A percentile compares a stretch with the other conserved stretches of the same genome.
Evolutionary conservation across 2,797 vertebrate species (phyloP).

Genomic region (Cyprinella venusta): DNA sequence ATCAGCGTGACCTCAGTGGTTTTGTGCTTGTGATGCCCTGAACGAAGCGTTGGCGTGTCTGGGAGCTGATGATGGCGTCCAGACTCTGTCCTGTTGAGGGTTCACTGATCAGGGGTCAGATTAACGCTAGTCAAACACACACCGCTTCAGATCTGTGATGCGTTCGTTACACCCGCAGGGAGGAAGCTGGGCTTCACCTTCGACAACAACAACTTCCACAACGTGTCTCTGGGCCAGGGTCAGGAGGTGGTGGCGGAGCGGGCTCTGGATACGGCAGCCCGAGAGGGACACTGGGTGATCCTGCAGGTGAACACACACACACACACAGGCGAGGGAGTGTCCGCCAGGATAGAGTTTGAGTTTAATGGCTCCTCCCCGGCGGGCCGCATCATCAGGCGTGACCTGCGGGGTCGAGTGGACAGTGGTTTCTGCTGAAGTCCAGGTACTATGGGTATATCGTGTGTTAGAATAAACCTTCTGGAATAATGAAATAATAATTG

Average conservation of each 20-base stretch:
- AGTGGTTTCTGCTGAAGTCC: background rate
- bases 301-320: constrained; percentile 78
- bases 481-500: background rate
- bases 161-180: constrained; percentile 70
- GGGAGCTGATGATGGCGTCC: background rate
- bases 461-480: background rate
- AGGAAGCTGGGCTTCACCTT: constrained; percentile 85
- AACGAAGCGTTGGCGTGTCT: background rate
- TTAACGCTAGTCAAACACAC: constrained; percentile 52
- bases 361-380: too few relatives aligned
- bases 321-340: too few relatives aligned
- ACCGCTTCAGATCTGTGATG: background rate
- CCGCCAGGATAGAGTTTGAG: too few relatives aligned
- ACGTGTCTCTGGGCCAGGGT: constrained; percentile 93
- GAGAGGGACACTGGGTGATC: constrained; percentile 95
- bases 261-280: constrained; percentile 84
- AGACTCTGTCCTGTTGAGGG: background rate
- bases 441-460: background rate
- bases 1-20: background rate
- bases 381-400: too few relatives aligned
- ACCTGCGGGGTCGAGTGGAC: background rate
- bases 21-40: background rate
- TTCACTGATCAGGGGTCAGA: constrained; percentile 60
- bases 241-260: constrained; percentile 93
- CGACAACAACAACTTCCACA: constrained; percentile 92